Base-by-base conservation (phyloP, 1,140 invertebrate species). In the Bombus waltoni region DNA sequence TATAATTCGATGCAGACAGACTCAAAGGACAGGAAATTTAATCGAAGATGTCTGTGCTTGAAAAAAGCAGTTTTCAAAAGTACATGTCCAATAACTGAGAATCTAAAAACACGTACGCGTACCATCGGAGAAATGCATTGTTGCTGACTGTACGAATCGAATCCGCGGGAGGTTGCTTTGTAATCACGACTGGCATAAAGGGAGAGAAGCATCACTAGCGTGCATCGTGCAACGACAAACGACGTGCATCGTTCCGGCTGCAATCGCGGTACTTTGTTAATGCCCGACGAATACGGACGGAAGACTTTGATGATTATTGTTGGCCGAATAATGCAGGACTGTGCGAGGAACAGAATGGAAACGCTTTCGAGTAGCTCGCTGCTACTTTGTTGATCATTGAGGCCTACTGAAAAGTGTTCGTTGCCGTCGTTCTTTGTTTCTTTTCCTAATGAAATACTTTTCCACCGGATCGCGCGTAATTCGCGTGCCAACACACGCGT, bases 221-320 rank as follows among this genome's bases (percentile, higher is more conserved):
- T 74, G 77, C 66, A 40, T 47, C 83, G 59, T 32, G 75, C 1
- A 42, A 28, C 40, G 79, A 47, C 62, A 87, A 84, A 88, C 75
- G 80, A 75, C 47, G 75, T 68, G 72, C 53, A 62, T 42, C 62
- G 47, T 73, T 87, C 74, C 68, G 42, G 62, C 35, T 76, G 77
- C 75, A 68, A 81, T 53, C 87, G 81, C 57, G 65, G 35, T 83
- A 83, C 71, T 75, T 87, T 87, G 86, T 87, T 83, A 87, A 81
- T 57, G 47, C 59, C 18, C 47, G 32, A 44, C 71, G 85, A 75
- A 78, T 47, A 76, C 73, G 35, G 83, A 66, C 73, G 57, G 32
- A 53, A n/a, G 25, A 57, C 65, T 87, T 42, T 74, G 81, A 88
- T 81, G 83, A 81, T 86, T 66, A 62, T 88, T 72, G 74, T 81